These are phyloP conservation scores for Athalia cordata DNA, from an alignment of 2,888 invertebrate genomes.

Conservation along the genomic window DNA sequence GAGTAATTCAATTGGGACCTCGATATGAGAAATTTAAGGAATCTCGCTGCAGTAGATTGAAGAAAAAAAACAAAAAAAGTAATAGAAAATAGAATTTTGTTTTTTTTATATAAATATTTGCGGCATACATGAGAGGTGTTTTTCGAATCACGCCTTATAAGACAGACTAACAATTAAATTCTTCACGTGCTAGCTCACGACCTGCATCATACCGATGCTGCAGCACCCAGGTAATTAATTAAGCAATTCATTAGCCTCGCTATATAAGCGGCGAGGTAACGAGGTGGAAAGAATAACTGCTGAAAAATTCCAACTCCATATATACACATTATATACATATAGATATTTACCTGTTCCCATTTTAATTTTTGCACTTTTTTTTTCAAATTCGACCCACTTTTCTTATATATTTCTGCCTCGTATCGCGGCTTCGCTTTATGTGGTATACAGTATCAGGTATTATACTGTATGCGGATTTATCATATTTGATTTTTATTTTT, in stretches of 20 bases:
- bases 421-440: background rate
- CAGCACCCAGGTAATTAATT: slow-evolving; percentile 52
- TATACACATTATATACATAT: background rate
- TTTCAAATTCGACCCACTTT: slow-evolving; percentile 26
- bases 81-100: too few relatives aligned
- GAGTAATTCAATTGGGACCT: too few relatives aligned
- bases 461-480: background rate
- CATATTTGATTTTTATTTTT: too few relatives aligned
- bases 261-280: slow-evolving; percentile 18
- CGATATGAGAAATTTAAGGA: background rate
- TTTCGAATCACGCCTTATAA: too few relatives aligned
- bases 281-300: slow-evolving; percentile 51
- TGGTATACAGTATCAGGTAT: background rate
- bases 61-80: too few relatives aligned
- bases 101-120: too few relatives aligned
- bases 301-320: slow-evolving; percentile 49
- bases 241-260: slow-evolving; percentile 55
- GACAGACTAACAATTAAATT: too few relatives aligned
- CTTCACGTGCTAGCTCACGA: background rate
- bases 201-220: slow-evolving; percentile 13
- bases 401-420: background rate
- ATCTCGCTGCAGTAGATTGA: too few relatives aligned
- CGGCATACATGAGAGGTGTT: too few relatives aligned
- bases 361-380: slow-evolving; percentile 5
- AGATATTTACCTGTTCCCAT: background rate